Evolutionary conservation across 2,888 invertebrate species (phyloP), one percentile per base, ranked within the genome.

Genomic region (Drosophila bunnanda): DNA sequence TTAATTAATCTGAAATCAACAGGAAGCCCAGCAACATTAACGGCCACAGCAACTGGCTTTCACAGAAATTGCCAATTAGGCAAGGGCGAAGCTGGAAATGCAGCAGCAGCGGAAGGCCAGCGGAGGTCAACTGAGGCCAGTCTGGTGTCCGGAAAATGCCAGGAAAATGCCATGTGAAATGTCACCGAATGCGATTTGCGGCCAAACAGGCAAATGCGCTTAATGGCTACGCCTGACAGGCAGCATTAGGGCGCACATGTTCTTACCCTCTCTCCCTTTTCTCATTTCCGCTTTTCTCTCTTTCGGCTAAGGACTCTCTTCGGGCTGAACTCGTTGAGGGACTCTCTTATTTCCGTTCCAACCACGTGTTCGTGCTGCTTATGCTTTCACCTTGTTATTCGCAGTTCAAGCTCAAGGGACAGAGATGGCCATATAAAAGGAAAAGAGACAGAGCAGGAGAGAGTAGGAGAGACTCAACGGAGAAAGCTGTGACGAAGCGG

Each of bases 361-460:
- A 77, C 78, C 84, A 85, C 85, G 85, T 85, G 85, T 76, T 89
- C 64, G 30, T 76, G 75, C 66, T 74, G 67, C 43, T 71, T 85
- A 66, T 77, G 78, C 77, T 77, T 85, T 82, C 59, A 39, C 62
- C 69, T 73, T 86, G 80, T 78, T 77, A 69, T 85, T 85, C 89
- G 88, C 73, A 52, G 64, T 54, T 44, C 43, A 39, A 38, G 58
- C 52, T 65, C 60, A 60, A 43, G 3, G 12, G 32, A 59, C 17
- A 60, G 60, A 34, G 60, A 34, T 1, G 46, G 15, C 38, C 13
- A 43, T 46, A 41, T 38, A n/a, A 4, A 4, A 15, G 12, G 15
- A 41, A 25, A 20, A 56, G 22, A 22, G 66, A 13, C 22, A 28
- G 39, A 22, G 32, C 9, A 9, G 15, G 6, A 22, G 12, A 20